Percentiles rank a stretch among this genome's conserved stretches.
Conservation (phyloP, 1,140 invertebrate species). For the Thalassaphorura encarpata region DNA sequence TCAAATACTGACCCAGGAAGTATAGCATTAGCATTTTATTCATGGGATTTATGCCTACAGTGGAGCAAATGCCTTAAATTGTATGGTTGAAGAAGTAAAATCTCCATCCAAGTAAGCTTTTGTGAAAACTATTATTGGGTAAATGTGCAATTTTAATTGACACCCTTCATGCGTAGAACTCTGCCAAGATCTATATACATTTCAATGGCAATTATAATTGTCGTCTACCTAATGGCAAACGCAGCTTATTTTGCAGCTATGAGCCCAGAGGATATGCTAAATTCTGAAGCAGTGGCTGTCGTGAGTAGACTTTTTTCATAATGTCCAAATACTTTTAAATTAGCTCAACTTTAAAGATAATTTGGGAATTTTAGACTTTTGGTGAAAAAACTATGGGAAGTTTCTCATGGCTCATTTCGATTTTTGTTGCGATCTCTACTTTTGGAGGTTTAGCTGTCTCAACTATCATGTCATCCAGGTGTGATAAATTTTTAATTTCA, state of each 20-base stretch:
- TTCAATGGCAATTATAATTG: conserved; percentile 77
- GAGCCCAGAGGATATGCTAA: conserved; percentile 60
- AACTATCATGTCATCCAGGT: conserved; percentile 72
- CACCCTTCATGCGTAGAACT: conserved; percentile 60
- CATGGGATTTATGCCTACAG: conserved; percentile 93
- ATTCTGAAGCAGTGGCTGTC: conserved; percentile 82
- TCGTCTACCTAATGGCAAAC: conserved; percentile 83
- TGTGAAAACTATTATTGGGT: no score
- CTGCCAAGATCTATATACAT: conserved; percentile 81
- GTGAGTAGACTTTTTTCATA: no score
- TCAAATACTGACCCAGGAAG: conserved; percentile 68
- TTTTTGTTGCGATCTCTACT: conserved; percentile 77
- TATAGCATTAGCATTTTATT: conserved; percentile 84
- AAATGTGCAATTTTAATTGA: no score
- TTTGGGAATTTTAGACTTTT: no score
- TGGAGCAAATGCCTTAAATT: conserved; percentile 75
- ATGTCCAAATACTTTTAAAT: no score
- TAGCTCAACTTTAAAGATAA: no score
- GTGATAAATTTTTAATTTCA: no score
- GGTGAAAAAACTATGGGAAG: conserved; percentile 67
- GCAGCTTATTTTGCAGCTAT: conserved; percentile 85
- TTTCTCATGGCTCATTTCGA: conserved; percentile 73
- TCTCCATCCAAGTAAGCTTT: conserved; percentile 78
- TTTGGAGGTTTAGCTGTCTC: conserved; percentile 81
- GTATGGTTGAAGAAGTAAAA: conserved; percentile 84